phyloP scores from a whole-genome alignment of 2,113 vertebrate species.

The Edolisoma coerulescens region DNA sequence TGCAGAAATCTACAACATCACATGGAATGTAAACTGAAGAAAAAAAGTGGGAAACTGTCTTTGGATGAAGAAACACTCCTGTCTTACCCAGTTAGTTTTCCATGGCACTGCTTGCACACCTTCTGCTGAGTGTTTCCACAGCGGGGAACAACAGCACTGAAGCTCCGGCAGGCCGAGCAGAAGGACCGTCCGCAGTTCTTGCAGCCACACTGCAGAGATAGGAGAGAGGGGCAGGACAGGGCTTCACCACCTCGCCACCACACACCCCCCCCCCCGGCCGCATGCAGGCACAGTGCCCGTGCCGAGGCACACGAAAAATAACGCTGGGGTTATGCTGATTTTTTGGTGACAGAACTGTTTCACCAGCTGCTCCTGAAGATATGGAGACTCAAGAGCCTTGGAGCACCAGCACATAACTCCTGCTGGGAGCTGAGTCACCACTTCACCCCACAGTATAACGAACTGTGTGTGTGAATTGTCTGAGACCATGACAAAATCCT shows the following conservation, averaged over 20 bases:
- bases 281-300: accelerated
- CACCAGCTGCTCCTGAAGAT: not conserved
- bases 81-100: slow-evolving; percentile 84
- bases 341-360: not conserved
- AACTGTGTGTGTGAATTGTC: accelerated
- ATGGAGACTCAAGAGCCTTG: accelerated
- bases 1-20: not conserved
- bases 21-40: not conserved
- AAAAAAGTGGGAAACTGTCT: not conserved
- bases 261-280: accelerated
- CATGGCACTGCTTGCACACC: slow-evolving; percentile 90
- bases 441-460: accelerated
- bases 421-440: not conserved
- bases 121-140: slow-evolving; percentile 85
- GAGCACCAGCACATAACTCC: not conserved
- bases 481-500: accelerated
- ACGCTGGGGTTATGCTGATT: accelerated
- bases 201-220: slow-evolving; percentile 83
- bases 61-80: not conserved
- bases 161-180: slow-evolving; percentile 87
- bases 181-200: slow-evolving; percentile 87
- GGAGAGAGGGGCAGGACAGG: not conserved
- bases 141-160: slow-evolving; percentile 80
- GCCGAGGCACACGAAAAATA: not conserved
- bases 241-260: not conserved